These are phyloP conservation scores for Eupithecia centaureata DNA, from an alignment of 2,888 invertebrate genomes.

Conservation along the genomic window DNA sequence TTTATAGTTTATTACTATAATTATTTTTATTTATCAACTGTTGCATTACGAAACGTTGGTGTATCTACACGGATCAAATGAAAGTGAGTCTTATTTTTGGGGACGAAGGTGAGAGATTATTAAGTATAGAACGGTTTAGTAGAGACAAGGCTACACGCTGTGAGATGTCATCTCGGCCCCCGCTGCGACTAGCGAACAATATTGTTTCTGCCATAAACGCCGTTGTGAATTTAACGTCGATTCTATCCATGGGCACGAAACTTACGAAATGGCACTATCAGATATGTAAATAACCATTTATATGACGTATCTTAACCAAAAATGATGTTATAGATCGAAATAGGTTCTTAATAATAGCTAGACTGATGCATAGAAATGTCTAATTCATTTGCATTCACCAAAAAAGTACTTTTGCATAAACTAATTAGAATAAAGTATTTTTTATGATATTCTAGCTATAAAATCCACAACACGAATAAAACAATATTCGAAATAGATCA, in stretches of 20 bases:
- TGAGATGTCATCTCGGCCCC: constrained; percentile 82
- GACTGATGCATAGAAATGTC: constrained; percentile 2
- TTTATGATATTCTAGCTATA: not conserved
- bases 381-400: constrained; percentile 7
- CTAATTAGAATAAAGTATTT: not conserved
- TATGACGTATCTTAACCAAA: constrained; percentile 52
- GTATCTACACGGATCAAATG: constrained; percentile 26
- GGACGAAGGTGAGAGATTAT: constrained; percentile 41
- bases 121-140: constrained; percentile 51
- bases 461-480: not conserved
- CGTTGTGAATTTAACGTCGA: constrained; percentile 77
- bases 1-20: constrained; percentile 73
- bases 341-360: constrained; percentile 35
- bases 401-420: not conserved
- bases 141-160: constrained; percentile 77
- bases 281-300: constrained; percentile 38
- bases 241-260: constrained; percentile 67
- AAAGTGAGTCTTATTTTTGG: constrained; percentile 53
- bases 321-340: constrained; percentile 46
- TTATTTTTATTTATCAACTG: constrained; percentile 76
- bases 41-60: constrained; percentile 45
- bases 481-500: constrained; percentile 17
- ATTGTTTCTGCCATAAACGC: constrained; percentile 79
- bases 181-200: constrained; percentile 80
- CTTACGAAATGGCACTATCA: constrained; percentile 52